Evolutionary conservation across 1,140 invertebrate species (phyloP), one percentile per base, ranked within the genome.

Genomic region (Batillaria attramentaria): DNA sequence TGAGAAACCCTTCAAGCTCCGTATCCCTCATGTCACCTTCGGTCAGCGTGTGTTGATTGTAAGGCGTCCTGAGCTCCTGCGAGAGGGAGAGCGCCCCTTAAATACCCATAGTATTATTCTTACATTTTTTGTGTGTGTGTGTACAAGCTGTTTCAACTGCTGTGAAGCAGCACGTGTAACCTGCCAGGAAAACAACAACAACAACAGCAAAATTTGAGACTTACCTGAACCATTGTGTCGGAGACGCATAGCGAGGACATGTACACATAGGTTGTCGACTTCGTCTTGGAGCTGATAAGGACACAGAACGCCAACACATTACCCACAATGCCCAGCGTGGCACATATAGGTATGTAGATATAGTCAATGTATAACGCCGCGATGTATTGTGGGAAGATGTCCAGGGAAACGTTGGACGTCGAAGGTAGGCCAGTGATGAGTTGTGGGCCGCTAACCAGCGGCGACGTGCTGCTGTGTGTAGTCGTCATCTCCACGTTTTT

Each of bases 271-370:
- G 66, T 78, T 4, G 77, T 41, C 3, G 37, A 31, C 33, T 39
- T 77, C 3, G 81, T 78, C 70, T 84, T 73, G 24, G 50, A 70
- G 50, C 81, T 79, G 16, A 79, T 24, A 50, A 87, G 81, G 3
- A 88, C 80, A 16, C 83, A 33, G 69, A 85, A 80, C 39, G 77
- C 78, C 50, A 87, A 54, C 24, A 79, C 60, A 69, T 88, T 88
- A 24, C 87, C 86, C 1, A 84, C 46, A 3, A 79, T 83, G 37
- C 87, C 87, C 5, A 85, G 31, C 31, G 84, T 60, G 43, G 87
- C 70, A 10, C 87, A 62, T 16, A 83, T 75, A 6, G 84, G 84
- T n/a, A 43, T 62, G 62, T 77, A 77, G 42, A 42, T 31, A 4
- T n/a, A 35, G 42, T 77, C 76, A 16, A 77, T 50, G n/a, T n/a